Evolutionary conservation across 2,113 vertebrate genomes (phyloP).

Genomic region (Hydropotes inermis): DNA sequence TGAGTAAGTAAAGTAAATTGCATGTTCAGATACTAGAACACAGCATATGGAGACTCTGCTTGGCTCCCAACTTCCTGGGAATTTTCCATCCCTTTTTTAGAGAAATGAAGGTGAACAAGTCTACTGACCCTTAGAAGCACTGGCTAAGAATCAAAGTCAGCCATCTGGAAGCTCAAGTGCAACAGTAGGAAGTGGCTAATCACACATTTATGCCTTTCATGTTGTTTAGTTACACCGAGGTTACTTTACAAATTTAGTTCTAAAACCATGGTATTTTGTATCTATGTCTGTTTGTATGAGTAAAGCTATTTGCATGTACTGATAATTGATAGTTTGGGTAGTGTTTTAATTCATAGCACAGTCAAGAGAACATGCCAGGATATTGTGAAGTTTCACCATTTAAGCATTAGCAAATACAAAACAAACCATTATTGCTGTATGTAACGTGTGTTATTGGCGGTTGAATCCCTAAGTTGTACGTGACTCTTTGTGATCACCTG

Average conservation of each 20-base stretch:
- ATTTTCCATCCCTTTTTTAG: conserved; percentile 71
- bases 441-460: background rate
- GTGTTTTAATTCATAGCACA: background rate
- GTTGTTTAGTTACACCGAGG: background rate
- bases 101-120: conserved; percentile 65
- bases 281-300: background rate
- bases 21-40: conserved; percentile 9
- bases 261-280: background rate
- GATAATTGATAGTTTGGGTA: background rate
- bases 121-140: conserved; percentile 65
- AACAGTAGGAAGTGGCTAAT: conserved; percentile 53
- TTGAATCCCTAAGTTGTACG: background rate
- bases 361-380: background rate
- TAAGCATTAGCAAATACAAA: background rate
- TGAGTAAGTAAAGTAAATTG: background rate
- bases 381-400: background rate
- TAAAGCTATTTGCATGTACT: background rate
- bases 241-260: background rate
- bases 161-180: conserved; percentile 67
- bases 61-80: conserved; percentile 60
- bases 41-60: conserved; percentile 67
- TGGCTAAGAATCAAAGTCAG: conserved; percentile 68
- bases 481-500: background rate
- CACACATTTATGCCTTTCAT: conserved; percentile 47
- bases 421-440: background rate